A percentile compares a stretch with the other conserved stretches of the same genome.
phyloP scores from a whole-genome alignment of 2,888 invertebrate species.

The Hydrotaea diabolus region DNA sequence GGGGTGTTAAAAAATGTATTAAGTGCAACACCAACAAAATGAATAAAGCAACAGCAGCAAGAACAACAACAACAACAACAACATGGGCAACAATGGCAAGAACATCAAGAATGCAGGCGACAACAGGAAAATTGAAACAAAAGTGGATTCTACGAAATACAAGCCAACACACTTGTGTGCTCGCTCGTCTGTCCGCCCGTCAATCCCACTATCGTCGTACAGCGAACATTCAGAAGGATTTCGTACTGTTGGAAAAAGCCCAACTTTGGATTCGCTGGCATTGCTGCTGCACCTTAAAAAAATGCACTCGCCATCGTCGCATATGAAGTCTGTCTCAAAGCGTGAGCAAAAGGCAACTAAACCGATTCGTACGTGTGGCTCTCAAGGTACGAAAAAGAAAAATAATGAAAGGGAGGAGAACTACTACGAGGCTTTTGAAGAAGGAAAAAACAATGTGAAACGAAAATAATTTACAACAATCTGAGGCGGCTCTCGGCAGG shows the following conservation, averaged over 20 bases:
- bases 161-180: constrained; percentile 13
- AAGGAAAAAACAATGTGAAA: constrained; percentile 42
- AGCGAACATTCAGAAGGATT: constrained; percentile 34
- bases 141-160: constrained; percentile 65
- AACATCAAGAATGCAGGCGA: constrained; percentile 1
- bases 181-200: not conserved
- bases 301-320: constrained; percentile 46
- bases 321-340: constrained; percentile 32
- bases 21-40: constrained; percentile 74
- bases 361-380: constrained; percentile 58
- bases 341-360: constrained; percentile 39
- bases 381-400: constrained; percentile 36
- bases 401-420: constrained; percentile 3
- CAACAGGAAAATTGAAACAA: constrained; percentile 65
- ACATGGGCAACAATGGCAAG: too few species aligned
- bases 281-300: constrained; percentile 60
- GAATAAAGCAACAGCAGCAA: constrained; percentile 56
- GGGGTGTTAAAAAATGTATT: constrained; percentile 78
- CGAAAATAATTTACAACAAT: constrained; percentile 59
- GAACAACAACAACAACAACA: constrained; percentile 59
- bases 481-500: constrained; percentile 4
- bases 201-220: too few species aligned
- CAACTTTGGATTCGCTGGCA: constrained; percentile 10
- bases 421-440: not conserved
- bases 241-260: not conserved